These are phyloP conservation scores for Ara ararauna DNA, from an alignment of 2,797 vertebrate genomes.

Conservation along the genomic window DNA sequence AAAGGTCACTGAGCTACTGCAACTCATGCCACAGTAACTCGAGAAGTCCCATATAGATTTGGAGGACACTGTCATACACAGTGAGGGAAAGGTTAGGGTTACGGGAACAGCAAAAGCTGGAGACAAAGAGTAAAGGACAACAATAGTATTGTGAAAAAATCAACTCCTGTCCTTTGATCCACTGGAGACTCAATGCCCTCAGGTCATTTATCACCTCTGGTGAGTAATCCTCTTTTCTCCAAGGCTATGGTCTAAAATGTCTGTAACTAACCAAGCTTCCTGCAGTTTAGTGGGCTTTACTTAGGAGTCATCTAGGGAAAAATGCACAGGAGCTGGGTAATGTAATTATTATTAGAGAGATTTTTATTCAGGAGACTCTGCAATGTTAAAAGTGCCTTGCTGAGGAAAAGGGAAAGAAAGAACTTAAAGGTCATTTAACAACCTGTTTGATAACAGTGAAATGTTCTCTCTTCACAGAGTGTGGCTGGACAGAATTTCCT, in stretches of 20 bases:
- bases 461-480: neutral
- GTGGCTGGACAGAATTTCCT: neutral
- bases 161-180: rapidly evolving
- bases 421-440: slow-evolving; percentile 59
- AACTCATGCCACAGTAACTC: neutral
- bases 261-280: neutral
- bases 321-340: neutral
- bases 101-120: neutral
- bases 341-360: slow-evolving; percentile 47
- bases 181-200: neutral
- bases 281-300: neutral
- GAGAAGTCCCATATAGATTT: rapidly evolving
- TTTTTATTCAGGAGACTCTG: slow-evolving; percentile 29
- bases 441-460: slow-evolving; percentile 30
- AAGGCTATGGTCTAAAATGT: neutral
- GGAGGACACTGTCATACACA: neutral
- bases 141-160: neutral
- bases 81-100: neutral
- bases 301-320: slow-evolving; percentile 32
- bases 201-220: neutral
- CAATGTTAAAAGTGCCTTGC: slow-evolving; percentile 20
- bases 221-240: neutral
- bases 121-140: neutral
- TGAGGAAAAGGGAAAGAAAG: neutral
- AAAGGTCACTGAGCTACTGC: neutral